phyloP scores from a whole-genome alignment of 1,140 invertebrate species.

The Pachypsylla venusta region DNA sequence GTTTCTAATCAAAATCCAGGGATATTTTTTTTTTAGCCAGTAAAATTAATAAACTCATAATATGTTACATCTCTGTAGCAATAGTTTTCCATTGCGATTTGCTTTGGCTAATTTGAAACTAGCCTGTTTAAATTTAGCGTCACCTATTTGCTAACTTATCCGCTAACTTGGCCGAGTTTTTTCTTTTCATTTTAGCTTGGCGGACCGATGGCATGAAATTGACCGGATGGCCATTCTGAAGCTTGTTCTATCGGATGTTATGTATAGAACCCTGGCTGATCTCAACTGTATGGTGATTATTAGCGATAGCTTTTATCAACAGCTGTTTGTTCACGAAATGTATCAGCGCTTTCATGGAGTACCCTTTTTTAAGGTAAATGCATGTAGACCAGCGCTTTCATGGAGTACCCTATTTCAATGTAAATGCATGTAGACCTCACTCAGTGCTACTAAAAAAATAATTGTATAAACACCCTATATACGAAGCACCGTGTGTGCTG shows the following conservation, averaged over 20 bases:
- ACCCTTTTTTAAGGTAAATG: slow-evolving; percentile 37
- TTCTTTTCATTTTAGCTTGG: neutral
- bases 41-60: too few relatives aligned
- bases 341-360: slow-evolving; percentile 31
- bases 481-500: neutral
- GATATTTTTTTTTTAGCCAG: too few relatives aligned
- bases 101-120: too few relatives aligned
- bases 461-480: neutral
- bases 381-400: slow-evolving; percentile 2
- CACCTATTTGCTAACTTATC: too few relatives aligned
- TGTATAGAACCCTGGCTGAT: slow-evolving; percentile 1
- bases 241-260: slow-evolving; percentile 13
- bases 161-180: too few relatives aligned
- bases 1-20: too few relatives aligned
- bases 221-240: neutral
- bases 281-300: slow-evolving; percentile 35
- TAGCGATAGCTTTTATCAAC: slow-evolving; percentile 35
- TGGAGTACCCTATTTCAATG: slow-evolving; percentile 14
- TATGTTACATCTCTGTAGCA: too few relatives aligned
- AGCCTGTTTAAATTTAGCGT: too few relatives aligned
- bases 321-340: slow-evolving; percentile 33
- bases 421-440: neutral
- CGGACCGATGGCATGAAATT: neutral
- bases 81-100: too few relatives aligned
- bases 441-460: neutral